These are phyloP conservation scores for Tenualosa ilisha DNA, from an alignment of 2,797 vertebrate species.

Conservation along the genomic window DNA sequence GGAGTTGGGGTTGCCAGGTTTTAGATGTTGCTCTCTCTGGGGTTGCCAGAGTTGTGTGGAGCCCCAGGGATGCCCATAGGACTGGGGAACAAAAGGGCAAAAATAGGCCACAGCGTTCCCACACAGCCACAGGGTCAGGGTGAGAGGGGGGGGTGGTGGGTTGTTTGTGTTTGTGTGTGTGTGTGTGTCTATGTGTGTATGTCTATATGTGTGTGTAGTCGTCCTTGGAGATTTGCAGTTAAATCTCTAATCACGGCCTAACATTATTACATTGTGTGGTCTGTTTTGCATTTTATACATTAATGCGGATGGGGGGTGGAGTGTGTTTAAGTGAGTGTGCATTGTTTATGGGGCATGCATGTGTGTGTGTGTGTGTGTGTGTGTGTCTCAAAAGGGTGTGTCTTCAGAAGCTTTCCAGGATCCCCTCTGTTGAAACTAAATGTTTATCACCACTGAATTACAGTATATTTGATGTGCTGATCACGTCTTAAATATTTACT, in stretches of 20 bases:
- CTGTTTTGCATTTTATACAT: not conserved
- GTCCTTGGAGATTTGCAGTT: not conserved
- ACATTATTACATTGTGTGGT: not conserved
- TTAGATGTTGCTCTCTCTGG: not conserved
- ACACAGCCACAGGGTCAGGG: conserved; percentile 64
- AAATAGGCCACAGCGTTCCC: conserved; percentile 71
- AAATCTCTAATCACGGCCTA: not conserved
- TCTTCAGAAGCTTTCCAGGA: too few species aligned
- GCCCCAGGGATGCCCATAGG: not conserved
- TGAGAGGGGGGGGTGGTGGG: conserved; percentile 49
- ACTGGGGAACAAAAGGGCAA: conserved; percentile 61
- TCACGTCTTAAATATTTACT: too few species aligned
- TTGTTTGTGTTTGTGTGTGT: conserved; percentile 30
- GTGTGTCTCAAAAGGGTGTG: not conserved
- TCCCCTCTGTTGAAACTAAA: too few species aligned
- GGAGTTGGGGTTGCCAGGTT: not conserved
- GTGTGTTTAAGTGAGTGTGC: too few species aligned
- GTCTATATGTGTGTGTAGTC: not conserved
- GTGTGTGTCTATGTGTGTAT: conserved; percentile 39
- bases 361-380: conserved; percentile 22
- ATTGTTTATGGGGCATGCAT: not conserved
- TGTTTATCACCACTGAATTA: too few species aligned
- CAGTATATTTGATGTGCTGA: too few species aligned
- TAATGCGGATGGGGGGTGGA: not conserved
- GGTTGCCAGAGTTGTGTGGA: conserved; percentile 41